Percentiles rank a stretch among this genome's conserved stretches.
Evolutionary conservation across 2,113 vertebrate species (phyloP).

Genomic region (Bos indicus): DNA sequence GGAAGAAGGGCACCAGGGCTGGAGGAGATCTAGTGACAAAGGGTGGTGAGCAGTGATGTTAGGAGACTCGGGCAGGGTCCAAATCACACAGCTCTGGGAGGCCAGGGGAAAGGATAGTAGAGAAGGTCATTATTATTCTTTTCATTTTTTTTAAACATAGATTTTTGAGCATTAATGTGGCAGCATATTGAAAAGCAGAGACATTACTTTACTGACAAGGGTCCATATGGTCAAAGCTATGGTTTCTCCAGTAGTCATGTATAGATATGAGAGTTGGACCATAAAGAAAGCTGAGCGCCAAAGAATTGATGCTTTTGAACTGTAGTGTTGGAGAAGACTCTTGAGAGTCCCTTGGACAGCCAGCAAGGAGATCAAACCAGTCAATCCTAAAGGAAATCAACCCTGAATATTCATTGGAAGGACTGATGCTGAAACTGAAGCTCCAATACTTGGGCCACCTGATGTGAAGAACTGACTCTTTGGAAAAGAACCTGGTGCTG

Average conservation of each 20-base stretch:
- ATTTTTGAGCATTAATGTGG: not conserved
- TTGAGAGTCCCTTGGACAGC: not conserved
- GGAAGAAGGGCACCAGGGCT: not conserved
- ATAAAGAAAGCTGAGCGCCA: not conserved
- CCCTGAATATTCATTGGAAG: not conserved
- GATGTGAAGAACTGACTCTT: rapidly evolving
- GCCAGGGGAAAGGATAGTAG: not conserved
- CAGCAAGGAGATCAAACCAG: not conserved
- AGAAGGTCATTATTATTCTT: not conserved
- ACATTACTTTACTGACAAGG: not conserved
- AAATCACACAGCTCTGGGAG: not conserved
- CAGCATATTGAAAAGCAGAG: not conserved
- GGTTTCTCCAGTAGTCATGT: not conserved
- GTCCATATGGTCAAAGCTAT: not conserved
- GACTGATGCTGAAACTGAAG: not conserved
- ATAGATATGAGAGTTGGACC: not conserved
- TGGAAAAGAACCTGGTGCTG: not conserved
- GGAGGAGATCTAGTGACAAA: not conserved
- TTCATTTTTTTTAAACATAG: not conserved
- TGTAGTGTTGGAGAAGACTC: not conserved
- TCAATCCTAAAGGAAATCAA: not conserved
- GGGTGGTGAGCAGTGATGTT: not conserved
- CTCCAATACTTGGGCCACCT: not conserved
- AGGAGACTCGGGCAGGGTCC: not conserved
- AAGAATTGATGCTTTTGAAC: not conserved